Evolutionary conservation across 2,113 vertebrate genomes (phyloP), one percentile per base, ranked within the genome.

Genomic region (Campylomormyrus tamandua): DNA sequence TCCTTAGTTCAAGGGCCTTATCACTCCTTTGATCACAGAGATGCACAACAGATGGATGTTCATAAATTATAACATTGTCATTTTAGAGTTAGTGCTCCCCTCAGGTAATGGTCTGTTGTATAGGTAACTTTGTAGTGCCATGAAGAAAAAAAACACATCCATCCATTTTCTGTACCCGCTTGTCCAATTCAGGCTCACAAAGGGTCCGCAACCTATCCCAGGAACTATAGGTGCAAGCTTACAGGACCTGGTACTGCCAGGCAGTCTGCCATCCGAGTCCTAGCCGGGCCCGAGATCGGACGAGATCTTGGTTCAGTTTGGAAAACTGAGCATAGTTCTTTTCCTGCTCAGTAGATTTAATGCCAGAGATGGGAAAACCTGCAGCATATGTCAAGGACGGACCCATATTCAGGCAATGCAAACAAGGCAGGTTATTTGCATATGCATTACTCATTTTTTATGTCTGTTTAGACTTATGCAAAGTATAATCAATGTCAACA

Each of bases 401-500:
- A 48, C 9, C 83, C 39, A 48, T 48, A 84, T 21, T 42, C 39
- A 48, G 21, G 45, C 83, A 13, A n/a, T 84, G 45, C 42, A 84
- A 84, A 84, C 21, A 48, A 48, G 19, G 83, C 83, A 48, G 10
- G 11, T 48, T 3, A 84, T 84, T 84, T 84, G n/a, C 39, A 84
- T 48, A 24, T 84, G 19, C 83, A 84, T 21, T 84, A 21, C 21
- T 84, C 31, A 84, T 48, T 83, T 15, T 80, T 46, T 84, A n/a
- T 84, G 45, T 48, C 45, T 48, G 83, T 84, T 80, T 80, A 80
- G 74, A 80, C 74, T 17, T 80, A 84, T 84, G 83, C 83, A 84
- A 84, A 84, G 42, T 84, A 84, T 84, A 48, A 80, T 42, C 35
- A 80, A 80, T 35, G 74, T 80, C 31, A 42, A 39, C 74, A 42